Base-by-base conservation (phyloP, 2,888 invertebrate species). In the Halictus quadricinctus region DNA sequence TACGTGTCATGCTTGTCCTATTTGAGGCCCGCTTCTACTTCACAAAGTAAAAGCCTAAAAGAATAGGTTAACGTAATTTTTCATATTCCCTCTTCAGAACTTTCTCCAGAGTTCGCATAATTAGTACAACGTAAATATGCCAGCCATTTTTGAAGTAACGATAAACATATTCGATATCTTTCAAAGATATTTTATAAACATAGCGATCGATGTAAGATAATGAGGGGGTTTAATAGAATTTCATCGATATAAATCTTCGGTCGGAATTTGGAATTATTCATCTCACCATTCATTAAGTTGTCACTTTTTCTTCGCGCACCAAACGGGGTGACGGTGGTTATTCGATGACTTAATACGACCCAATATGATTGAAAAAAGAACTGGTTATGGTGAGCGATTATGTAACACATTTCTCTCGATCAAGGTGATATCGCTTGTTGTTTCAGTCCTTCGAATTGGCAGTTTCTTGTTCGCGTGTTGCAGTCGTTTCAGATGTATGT, bases 401-500 rank as follows among this genome's bases (percentile, higher is more conserved):
- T 21, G 73, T 29, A 78, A 74, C 54, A 66, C 18, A 58, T 73
- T 74, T 70, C 79, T 21, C 41, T 74, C 25, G 21, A 46, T 58
- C 79, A 36, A 41, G 58, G 54, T 58, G 48, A 79, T 79, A 69
- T 69, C 70, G 74, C 7, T 48, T 48, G 41, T 3, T 41, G 48
- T 70, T 69, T 48, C 46, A 36, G 79, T 46, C 69, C 58, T 70
- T 82, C 74, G 41, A 79, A 70, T 79, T 36, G 60, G 58, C 74
- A n/a, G 46, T n/a, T 46, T 72, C n/a, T 64, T 64, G 29, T 64
- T 29, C 64, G 13, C 25, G 60, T 4, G 13, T 15, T 12, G 29
- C 64, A 29, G 29, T 64, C 29, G 29, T 29, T 29, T 6, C 64
- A 15, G 29, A 29, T 64, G 4, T 21, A 50, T 29, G 29, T 29